Evolutionary conservation across 2,888 invertebrate species (phyloP).

Genomic region (Sinelater perroti): DNA sequence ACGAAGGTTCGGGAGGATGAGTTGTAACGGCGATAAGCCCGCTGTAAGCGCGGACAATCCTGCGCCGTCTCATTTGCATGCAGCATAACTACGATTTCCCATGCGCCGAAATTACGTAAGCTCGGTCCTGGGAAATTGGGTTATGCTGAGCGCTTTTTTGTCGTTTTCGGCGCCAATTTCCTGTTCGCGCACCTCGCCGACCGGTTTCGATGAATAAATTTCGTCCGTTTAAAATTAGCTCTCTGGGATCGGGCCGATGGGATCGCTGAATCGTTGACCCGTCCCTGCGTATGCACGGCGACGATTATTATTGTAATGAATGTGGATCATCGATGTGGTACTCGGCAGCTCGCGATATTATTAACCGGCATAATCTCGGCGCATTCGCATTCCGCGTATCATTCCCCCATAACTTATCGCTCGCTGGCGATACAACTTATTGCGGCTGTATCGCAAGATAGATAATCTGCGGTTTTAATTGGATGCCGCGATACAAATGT

Average conservation of each 20-base stretch:
- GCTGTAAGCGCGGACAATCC: constrained; percentile 14
- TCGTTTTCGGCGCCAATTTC: constrained; percentile 41
- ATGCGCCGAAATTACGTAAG: constrained; percentile 26
- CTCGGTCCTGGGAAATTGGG: constrained; percentile 37
- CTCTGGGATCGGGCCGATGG: constrained; percentile 27
- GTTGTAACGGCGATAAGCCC: constrained; percentile 1
- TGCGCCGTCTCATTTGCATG: constrained; percentile 18
- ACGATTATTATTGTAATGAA: constrained; percentile 28
- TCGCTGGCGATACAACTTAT: constrained; percentile 20
- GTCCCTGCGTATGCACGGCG: constrained; percentile 14
- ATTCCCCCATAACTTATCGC: constrained; percentile 25
- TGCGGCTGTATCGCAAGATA: constrained; percentile 30
- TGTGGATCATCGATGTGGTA: constrained; percentile 28
- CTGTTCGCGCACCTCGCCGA: constrained; percentile 36
- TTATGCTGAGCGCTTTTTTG: constrained; percentile 36
- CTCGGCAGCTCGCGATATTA: constrained; percentile 14
- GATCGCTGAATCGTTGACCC: constrained; percentile 32
- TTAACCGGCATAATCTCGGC: constrained; percentile 26
- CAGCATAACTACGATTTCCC: constrained; percentile 32
- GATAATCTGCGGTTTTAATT: constrained; percentile 36
- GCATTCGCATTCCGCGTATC: constrained; percentile 22
- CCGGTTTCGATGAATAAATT: constrained; percentile 40
- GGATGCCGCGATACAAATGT: constrained; percentile 31
- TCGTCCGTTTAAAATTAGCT: constrained; percentile 32
- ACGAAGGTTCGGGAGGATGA: not conserved